A percentile compares a stretch with the other conserved stretches of the same genome.
These are phyloP conservation scores for Platysternon megacephalum DNA, from an alignment of 2,113 vertebrate species.

Conservation along the genomic window DNA sequence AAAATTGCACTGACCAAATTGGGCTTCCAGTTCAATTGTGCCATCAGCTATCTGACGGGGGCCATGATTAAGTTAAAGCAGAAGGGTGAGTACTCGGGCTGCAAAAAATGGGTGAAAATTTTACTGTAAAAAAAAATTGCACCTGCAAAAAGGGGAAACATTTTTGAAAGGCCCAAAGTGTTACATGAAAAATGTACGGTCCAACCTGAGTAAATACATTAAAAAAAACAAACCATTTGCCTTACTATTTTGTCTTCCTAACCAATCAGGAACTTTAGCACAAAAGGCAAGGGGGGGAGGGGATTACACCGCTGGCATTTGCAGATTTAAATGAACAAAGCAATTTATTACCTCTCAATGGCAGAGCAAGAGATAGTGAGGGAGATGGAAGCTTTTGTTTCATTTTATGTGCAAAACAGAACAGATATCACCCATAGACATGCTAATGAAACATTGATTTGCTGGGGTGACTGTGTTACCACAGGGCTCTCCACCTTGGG, in stretches of 20 bases:
- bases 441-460: slow-evolving; percentile 88
- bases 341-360: slow-evolving; percentile 55
- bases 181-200: neutral
- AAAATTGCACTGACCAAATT: slow-evolving; percentile 23
- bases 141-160: neutral
- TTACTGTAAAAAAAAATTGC: neutral
- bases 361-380: slow-evolving; percentile 9
- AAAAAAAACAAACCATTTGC: slow-evolving; percentile 44
- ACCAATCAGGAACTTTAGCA: slow-evolving; percentile 10
- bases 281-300: neutral
- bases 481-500: slow-evolving; percentile 57
- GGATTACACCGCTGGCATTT: neutral
- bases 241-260: slow-evolving; percentile 36
- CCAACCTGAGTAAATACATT: neutral
- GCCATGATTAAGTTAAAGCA: neutral
- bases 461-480: slow-evolving; percentile 73
- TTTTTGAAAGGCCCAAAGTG: neutral
- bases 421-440: slow-evolving; percentile 89
- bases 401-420: slow-evolving; percentile 86
- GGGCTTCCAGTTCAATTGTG: neutral
- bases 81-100: neutral
- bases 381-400: slow-evolving; percentile 69
- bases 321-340: slow-evolving; percentile 65
- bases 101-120: neutral
- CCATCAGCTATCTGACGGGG: neutral